Evolutionary conservation across 2,888 invertebrate species (phyloP), one percentile per base, ranked within the genome.

Genomic region (Tipula vernalis): DNA sequence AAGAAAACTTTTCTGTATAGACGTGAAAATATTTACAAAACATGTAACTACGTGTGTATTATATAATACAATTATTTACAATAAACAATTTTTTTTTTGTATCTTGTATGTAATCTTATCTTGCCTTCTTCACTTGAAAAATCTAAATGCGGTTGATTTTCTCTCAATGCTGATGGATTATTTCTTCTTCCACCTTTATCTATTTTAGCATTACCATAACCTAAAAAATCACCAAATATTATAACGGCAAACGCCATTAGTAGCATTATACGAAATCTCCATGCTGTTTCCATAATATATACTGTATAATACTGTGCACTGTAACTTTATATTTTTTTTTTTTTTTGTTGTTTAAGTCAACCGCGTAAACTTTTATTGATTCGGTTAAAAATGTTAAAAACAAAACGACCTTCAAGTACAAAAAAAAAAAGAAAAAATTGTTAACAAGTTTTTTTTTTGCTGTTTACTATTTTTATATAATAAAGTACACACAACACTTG

Each of bases 221-320:
- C 91, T 87, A 91, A 90, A 86, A 91, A 90, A 88, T 92, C 91
- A 86, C 91, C 91, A 88, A 91, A 91, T 87, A 91, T 88, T 87
- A 92, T 90, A 88, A 92, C 88, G 83, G 91, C 90, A 88, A 91
- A 88, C 85, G 91, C 89, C 86, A 89, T 90, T 47, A 91, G 89
- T 86, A 91, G 89, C 90, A 91, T 90, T 42, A 92, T 89, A 87
- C 91, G 91, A 89, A 91, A 91, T 87, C 91, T 90, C 92, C 92
- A 91, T 87, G 91, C 91, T 86, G 91, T 89, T 88, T 91, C 91
- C 90, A 92, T 91, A 15, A 8, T 39, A 28, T 13, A n/a, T 39
- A 39, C 1, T 39, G 71, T 71, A 71, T 71, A 28, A 28, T 8
- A n/a, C n/a, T n/a, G 51, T 51, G n/a, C n/a, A 71, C 28, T 4